Evolutionary conservation across 2,113 vertebrate species (phyloP).

Genomic region (Eublepharis macularius): DNA sequence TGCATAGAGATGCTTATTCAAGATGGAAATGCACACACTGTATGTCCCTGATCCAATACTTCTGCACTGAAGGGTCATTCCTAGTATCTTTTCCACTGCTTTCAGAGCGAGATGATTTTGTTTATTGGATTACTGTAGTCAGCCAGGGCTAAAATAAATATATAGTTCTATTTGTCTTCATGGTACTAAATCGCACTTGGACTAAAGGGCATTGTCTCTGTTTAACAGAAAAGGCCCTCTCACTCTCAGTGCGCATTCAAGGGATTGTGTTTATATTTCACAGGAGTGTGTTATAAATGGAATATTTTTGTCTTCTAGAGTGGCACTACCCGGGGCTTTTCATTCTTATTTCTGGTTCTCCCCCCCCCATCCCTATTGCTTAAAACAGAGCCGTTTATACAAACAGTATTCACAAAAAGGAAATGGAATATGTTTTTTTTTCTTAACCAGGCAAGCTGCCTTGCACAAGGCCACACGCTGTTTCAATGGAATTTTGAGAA

Average conservation of each 20-base stretch:
- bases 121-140: background rate
- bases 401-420: background rate
- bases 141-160: background rate
- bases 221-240: background rate
- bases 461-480: background rate
- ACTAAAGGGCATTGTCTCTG: background rate
- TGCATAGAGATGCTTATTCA: background rate
- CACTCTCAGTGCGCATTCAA: background rate
- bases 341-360: background rate
- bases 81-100: background rate
- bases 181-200: background rate
- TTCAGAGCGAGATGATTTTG: background rate
- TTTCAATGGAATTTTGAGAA: background rate
- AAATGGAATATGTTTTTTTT: background rate
- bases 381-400: background rate
- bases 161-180: background rate
- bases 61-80: background rate
- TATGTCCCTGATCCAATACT: background rate
- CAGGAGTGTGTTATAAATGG: background rate
- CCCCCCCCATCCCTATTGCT: background rate
- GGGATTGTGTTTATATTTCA: background rate
- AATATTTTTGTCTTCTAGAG: background rate
- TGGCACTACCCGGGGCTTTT: constrained; percentile 5
- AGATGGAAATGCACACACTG: background rate
- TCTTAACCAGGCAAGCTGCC: background rate